These are phyloP conservation scores for Ctenoplectra terminalis DNA, from an alignment of 1,140 invertebrate species.

Conservation along the genomic window DNA sequence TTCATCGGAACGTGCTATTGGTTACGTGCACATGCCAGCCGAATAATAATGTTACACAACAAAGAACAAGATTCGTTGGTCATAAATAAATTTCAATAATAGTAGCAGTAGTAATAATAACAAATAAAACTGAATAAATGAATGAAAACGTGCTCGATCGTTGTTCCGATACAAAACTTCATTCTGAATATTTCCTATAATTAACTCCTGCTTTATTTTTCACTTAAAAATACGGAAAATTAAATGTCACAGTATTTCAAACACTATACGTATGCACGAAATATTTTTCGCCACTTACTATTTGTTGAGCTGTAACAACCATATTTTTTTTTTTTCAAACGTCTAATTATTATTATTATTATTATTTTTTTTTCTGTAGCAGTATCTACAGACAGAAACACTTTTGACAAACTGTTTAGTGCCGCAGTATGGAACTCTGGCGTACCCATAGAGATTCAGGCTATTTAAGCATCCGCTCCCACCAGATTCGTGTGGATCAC, in stretches of 20 bases:
- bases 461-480: constrained; percentile 40
- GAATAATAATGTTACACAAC: constrained; percentile 43
- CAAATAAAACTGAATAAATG: not conserved
- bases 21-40: constrained; percentile 13
- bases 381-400: not conserved
- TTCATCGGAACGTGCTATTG: constrained; percentile 29
- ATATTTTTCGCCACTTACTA: constrained; percentile 31
- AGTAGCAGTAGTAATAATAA: not conserved
- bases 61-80: not conserved
- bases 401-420: not conserved
- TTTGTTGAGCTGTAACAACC: constrained; percentile 16
- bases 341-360: no score
- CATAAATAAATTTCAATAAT: not conserved
- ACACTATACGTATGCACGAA: not conserved
- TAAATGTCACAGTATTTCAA: not conserved
- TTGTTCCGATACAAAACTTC: not conserved
- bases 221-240: not conserved
- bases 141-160: not conserved
- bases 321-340: no score
- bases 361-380: no score
- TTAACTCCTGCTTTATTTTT: not conserved
- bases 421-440: constrained; percentile 5
- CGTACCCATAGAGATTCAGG: constrained; percentile 17
- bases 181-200: not conserved
- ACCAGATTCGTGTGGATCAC: constrained; percentile 28